Evolutionary conservation across 2,888 invertebrate species (phyloP), one percentile per base, ranked within the genome.

Genomic region (Synergus gifuensis): DNA sequence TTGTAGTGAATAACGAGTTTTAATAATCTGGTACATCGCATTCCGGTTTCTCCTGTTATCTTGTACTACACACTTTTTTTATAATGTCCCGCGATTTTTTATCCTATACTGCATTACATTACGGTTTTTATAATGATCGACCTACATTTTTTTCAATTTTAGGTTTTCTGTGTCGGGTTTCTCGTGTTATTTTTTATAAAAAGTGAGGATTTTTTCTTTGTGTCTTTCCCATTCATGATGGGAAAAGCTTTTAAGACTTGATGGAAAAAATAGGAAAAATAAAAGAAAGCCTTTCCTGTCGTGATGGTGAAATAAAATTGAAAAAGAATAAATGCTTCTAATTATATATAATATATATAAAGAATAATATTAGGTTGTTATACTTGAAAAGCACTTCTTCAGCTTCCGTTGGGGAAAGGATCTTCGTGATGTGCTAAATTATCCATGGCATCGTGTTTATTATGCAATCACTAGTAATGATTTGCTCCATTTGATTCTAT

Each of bases 391-490:
- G 40, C n/a, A 11, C 18, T 18, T 67, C n/a, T 67, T 42, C 12
- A 73, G 69, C 54, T 73, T 73, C 69, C 69, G 69, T 9, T 49
- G 69, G 11, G 49, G 46, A 49, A 36, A 46, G 67, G 28, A 16
- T 69, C 46, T 69, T 69, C 67, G 67, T 69, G 67, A 69, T 46
- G 67, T 49, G 46, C 44, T 69, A 49, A 73, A 73, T 73, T 73
- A 73, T 36, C 49, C 16, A 11, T 28, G 54, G 46, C 54, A 73
- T 73, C 49, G 28, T 49, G 36, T 73, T 73, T 49, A 73, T 73
- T 73, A 73, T 73, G n/a, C 69, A 73, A 54, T 54, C 69, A 73
- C 49, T 73, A 73, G 69, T 73, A 73, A 73, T 73, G 54, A 54
- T 73, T 73, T 49, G 69, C 49, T 49, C 49, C 69, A 73, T 73